phyloP scores from a whole-genome alignment of 2,797 vertebrate species.

The Percopsis omiscomaycus region DNA sequence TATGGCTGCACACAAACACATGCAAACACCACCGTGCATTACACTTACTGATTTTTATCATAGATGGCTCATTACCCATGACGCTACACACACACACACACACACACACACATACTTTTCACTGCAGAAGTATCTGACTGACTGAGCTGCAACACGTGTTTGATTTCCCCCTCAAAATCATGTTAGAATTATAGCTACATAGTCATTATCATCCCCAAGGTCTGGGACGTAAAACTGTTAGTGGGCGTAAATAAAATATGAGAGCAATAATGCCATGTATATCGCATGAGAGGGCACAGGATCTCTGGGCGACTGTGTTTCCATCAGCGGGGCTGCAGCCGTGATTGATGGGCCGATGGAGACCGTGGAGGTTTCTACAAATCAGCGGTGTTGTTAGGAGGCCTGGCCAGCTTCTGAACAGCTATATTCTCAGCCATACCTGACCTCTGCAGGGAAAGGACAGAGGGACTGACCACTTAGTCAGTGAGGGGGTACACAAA shows the following conservation, averaged over 20 bases:
- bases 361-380: constrained; percentile 64
- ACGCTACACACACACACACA: constrained; percentile 24
- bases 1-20: constrained; percentile 1
- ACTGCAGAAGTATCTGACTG: constrained; percentile 34
- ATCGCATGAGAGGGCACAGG: constrained; percentile 56
- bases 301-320: constrained; percentile 68
- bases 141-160: constrained; percentile 38
- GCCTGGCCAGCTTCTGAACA: constrained; percentile 42
- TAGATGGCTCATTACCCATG: constrained; percentile 43
- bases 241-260: constrained; percentile 64
- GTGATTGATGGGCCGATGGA: constrained; percentile 75
- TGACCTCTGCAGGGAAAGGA: constrained; percentile 50
- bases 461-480: constrained; percentile 32
- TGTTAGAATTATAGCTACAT: constrained; percentile 61
- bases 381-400: constrained; percentile 66
- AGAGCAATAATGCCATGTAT: constrained; percentile 63
- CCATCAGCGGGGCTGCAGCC: constrained; percentile 64
- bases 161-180: constrained; percentile 56
- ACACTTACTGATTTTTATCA: constrained; percentile 46
- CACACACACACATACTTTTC: neutral
- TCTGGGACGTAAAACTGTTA: constrained; percentile 64
- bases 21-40: constrained; percentile 27
- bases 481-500: constrained; percentile 31
- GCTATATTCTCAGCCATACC: constrained; percentile 31
- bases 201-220: constrained; percentile 62